Evolutionary conservation across 1,140 invertebrate genomes (phyloP).

Genomic region (Sarcophaga bullata): DNA sequence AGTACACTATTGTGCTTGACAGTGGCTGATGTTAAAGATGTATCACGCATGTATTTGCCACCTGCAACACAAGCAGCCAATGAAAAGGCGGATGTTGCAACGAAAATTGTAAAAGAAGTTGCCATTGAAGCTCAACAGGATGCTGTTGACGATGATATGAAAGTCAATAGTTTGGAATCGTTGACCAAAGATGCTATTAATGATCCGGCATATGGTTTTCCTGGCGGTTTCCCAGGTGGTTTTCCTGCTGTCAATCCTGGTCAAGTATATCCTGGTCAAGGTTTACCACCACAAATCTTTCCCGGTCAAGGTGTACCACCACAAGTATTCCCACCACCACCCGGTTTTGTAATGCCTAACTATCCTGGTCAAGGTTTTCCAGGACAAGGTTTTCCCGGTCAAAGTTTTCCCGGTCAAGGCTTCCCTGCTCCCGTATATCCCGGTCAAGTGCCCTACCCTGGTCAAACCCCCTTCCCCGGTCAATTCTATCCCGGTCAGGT

Average conservation of each 20-base stretch:
- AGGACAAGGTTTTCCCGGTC: constrained; percentile 23
- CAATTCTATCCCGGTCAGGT: constrained; percentile 19
- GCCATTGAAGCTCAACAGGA: too few relatives aligned
- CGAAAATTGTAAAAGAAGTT: too few relatives aligned
- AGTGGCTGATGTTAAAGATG: not conserved
- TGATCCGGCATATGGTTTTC: not conserved
- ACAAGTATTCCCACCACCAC: not conserved
- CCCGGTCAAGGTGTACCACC: not conserved
- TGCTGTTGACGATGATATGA: not conserved
- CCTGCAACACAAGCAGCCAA: not conserved
- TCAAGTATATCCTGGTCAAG: constrained; percentile 30
- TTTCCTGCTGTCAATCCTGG: not conserved
- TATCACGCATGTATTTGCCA: not conserved
- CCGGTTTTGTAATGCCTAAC: not conserved
- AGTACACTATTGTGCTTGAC: not conserved
- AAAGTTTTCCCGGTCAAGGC: constrained; percentile 29
- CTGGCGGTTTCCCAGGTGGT: constrained; percentile 7
- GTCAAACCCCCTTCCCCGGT: not conserved
- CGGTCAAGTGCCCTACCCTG: not conserved
- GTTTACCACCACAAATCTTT: constrained; percentile 3
- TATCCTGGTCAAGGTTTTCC: constrained; percentile 20
- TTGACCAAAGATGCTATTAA: not conserved
- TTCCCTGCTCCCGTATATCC: not conserved
- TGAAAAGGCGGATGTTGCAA: not conserved
- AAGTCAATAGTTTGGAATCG: not conserved